A percentile compares a stretch with the other conserved stretches of the same genome.
phyloP scores from a whole-genome alignment of 2,113 vertebrate genomes.

The Pseudorectes ferrugineus region DNA sequence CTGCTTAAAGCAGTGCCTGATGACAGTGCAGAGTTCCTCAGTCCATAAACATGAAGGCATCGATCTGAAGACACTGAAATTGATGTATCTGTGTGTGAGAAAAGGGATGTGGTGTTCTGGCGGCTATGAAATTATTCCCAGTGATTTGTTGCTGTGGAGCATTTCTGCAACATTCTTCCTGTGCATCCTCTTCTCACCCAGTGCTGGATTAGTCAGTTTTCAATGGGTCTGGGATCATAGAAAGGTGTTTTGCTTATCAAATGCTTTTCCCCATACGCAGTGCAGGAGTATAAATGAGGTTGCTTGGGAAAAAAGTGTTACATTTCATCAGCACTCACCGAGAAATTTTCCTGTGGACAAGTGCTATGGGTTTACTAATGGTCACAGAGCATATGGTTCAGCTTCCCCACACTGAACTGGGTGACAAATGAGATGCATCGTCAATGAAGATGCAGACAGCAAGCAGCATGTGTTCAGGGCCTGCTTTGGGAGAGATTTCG shows the following conservation, averaged over 20 bases:
- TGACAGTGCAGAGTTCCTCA: neutral
- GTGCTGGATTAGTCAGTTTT: neutral
- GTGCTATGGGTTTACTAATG: neutral
- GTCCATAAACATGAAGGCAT: neutral
- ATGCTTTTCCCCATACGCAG: neutral
- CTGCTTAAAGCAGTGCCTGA: neutral
- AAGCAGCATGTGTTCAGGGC: neutral
- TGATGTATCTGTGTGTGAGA: neutral
- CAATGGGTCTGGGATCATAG: neutral
- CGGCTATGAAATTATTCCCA: neutral
- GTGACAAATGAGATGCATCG: rapidly evolving
- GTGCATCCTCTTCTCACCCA: rapidly evolving
- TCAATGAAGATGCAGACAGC: neutral
- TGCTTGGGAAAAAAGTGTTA: neutral
- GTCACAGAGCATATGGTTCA: conserved; percentile 11
- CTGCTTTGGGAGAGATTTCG: neutral
- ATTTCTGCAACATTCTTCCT: neutral
- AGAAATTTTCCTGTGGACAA: neutral
- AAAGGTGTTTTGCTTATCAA: neutral
- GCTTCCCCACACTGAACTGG: neutral
- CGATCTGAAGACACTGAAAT: neutral
- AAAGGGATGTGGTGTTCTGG: neutral
- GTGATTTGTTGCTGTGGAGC: neutral
- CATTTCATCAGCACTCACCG: neutral
- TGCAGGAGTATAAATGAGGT: neutral